Evolutionary conservation across 2,113 vertebrate species (phyloP), one percentile per base, ranked within the genome.

Genomic region (Catagonus wagneri): DNA sequence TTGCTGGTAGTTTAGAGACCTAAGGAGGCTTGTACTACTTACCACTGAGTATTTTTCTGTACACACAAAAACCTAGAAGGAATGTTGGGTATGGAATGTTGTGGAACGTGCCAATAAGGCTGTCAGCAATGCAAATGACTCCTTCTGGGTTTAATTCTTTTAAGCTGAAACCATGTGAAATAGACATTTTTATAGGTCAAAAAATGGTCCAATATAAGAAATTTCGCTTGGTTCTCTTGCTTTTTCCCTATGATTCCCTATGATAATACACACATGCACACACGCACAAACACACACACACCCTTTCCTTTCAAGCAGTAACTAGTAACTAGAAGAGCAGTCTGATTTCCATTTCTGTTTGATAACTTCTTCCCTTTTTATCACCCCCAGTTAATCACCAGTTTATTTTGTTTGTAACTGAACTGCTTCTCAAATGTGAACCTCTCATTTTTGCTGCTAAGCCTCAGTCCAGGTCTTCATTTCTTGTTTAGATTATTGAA

Each of bases 11-110:
- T 89, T 85, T 85, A 65, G 39, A 89, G 89, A 88, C 72, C 71
- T 61, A 75, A 92, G 94, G 27, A 96, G 65, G 90, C n/a, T 88
- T n/a, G 20, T 27, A 44, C 4, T 69, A 91, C 92, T 92, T 91
- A 93, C 23, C 86, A 76, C 32, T 50, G 61, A 61, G 36, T 75
- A 39, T 58, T 93, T 95, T 91, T 75, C 78, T 86, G 19, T 13
- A 60, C 0, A 34, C 25, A 69, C 3, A 75, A 56, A 90, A 93
- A 39, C 12, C 29, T 80, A 44, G 12, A 60, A 68, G 54, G 52
- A 88, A 74, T 85, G 75, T 60, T 78, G 63, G 56, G 89, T 89
- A 89, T 27, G 68, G 32, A 52, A 89, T 81, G 36, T 68, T 85
- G 34, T 63, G 23, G 90, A 78, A 81, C 7, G 0, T 63, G 44